phyloP scores from a whole-genome alignment of 1,140 invertebrate species.

The Spodoptera litura region DNA sequence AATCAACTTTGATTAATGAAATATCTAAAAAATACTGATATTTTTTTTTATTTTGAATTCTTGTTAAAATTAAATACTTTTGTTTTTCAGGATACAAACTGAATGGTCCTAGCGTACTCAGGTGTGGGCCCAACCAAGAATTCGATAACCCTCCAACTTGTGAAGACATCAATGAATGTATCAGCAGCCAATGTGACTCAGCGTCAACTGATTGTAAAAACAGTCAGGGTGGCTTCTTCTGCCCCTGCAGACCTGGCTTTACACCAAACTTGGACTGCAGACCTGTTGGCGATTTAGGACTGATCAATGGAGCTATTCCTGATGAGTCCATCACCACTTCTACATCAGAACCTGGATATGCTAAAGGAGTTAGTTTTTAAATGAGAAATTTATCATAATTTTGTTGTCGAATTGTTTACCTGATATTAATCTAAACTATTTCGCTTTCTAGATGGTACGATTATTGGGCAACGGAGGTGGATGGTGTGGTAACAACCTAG shows the following conservation, averaged over 20 bases:
- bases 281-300: conserved; percentile 94
- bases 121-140: conserved; percentile 94
- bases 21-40: not conserved
- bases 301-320: conserved; percentile 95
- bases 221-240: conserved; percentile 95
- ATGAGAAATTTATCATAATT: not conserved
- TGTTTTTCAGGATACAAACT: conserved; percentile 74
- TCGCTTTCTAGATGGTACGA: conserved; percentile 89
- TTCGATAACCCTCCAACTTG: conserved; percentile 95
- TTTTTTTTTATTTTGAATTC: too few relatives aligned
- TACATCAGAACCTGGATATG: conserved; percentile 92
- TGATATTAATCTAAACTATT: conserved; percentile 13
- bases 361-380: conserved; percentile 89
- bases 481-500: conserved; percentile 95
- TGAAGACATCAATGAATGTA: conserved; percentile 97
- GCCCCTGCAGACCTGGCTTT: conserved; percentile 95
- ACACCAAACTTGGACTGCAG: conserved; percentile 95
- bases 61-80: not conserved
- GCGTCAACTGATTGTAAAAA: conserved; percentile 97
- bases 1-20: not conserved
- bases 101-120: conserved; percentile 92
- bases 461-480: conserved; percentile 91
- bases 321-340: conserved; percentile 96
- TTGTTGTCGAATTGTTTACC: not conserved
- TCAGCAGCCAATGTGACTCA: conserved; percentile 94